phyloP scores from a whole-genome alignment of 37 sponge, comb jelly and placozoan species.

The Hormiphora californensis region DNA sequence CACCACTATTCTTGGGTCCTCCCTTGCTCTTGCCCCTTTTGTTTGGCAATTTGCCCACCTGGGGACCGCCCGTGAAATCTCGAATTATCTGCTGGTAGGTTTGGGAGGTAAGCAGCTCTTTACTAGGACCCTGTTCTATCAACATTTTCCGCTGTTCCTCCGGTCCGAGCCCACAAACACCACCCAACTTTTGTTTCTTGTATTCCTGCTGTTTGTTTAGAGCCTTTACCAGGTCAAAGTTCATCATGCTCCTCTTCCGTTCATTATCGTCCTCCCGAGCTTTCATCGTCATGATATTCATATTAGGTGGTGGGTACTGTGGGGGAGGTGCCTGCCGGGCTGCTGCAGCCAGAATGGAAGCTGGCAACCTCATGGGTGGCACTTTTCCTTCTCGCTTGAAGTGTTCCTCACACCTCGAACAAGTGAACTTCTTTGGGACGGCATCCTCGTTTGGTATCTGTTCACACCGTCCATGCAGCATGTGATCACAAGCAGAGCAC shows the following conservation, averaged over 20 bases:
- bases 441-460: constrained; percentile 19
- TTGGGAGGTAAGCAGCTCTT: not conserved
- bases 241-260: constrained; percentile 13
- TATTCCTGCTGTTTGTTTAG: constrained; percentile 38
- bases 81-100: constrained; percentile 22
- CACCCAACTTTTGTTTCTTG: constrained; percentile 19
- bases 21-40: not conserved
- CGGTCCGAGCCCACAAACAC: not conserved
- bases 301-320: no score
- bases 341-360: no score
- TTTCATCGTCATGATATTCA: no score
- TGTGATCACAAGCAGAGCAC: constrained; percentile 46
- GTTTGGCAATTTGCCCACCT: not conserved
- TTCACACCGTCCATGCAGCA: constrained; percentile 34
- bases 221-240: constrained; percentile 13
- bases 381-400: constrained; percentile 14
- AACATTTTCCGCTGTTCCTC: constrained; percentile 12
- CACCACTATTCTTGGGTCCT: not conserved
- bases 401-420: not conserved
- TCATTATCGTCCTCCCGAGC: constrained; percentile 8
- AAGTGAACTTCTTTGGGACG: constrained; percentile 27
- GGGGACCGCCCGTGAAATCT: not conserved
- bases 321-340: no score
- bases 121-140: not conserved
- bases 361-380: constrained; percentile 12